phyloP scores from a whole-genome alignment of 2,797 vertebrate species.

The Esox masquinongy region DNA sequence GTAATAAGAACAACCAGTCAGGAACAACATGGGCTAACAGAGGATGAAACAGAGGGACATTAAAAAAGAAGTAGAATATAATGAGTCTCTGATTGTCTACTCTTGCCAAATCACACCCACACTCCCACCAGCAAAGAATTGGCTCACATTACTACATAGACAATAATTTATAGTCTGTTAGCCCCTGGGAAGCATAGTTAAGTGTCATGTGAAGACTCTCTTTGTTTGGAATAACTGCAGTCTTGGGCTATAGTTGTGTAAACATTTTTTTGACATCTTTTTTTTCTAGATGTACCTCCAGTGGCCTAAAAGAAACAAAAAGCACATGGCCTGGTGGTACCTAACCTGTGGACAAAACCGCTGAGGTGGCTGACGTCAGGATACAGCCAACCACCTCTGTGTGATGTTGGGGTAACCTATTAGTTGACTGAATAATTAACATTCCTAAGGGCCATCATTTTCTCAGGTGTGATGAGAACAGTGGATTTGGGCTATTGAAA shows the following conservation, averaged over 20 bases:
- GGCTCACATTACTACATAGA: neutral
- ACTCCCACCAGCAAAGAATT: neutral
- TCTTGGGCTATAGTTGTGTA: neutral
- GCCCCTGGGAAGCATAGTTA: neutral
- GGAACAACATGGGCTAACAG: conserved; percentile 3
- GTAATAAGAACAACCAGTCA: neutral
- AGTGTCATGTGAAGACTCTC: neutral
- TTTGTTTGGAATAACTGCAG: neutral
- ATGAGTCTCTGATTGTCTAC: neutral
- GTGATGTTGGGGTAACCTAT: too few relatives aligned
- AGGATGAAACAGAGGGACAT: neutral
- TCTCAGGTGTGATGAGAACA: neutral
- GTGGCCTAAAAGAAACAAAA: neutral
- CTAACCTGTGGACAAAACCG: too few relatives aligned
- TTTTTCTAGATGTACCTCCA: neutral
- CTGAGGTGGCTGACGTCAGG: too few relatives aligned
- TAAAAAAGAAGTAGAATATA: neutral
- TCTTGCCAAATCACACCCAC: neutral
- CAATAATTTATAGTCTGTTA: neutral
- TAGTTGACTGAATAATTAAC: neutral
- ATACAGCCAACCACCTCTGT: too few relatives aligned
- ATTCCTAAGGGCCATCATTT: neutral
- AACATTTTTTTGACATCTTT: neutral
- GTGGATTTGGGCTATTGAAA: too few relatives aligned
- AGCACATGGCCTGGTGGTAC: too few relatives aligned